Conservation (phyloP, 2,888 invertebrate genomes). For the Theretra japonica region DNA sequence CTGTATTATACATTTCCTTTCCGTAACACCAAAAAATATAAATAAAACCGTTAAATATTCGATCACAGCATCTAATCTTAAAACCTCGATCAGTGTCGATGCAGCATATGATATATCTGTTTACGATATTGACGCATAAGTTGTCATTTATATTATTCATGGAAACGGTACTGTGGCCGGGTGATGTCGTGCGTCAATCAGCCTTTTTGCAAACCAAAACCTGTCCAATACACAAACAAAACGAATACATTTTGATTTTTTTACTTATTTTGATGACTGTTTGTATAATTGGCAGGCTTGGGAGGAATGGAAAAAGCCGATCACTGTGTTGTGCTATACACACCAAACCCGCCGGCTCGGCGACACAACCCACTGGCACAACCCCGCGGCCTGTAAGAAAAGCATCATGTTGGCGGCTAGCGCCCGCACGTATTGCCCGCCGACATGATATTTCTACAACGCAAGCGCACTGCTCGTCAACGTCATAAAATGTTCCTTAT, state of each 20-base stretch:
- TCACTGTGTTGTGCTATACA: no score
- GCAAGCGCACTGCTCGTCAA: no score
- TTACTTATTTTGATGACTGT: not conserved
- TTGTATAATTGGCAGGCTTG: no score
- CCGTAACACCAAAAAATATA: not conserved
- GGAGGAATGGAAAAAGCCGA: no score
- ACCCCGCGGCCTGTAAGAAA: no score
- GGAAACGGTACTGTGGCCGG: conserved; percentile 38
- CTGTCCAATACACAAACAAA: conserved; percentile 9
- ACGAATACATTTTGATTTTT: not conserved
- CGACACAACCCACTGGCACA: no score
- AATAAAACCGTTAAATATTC: not conserved
- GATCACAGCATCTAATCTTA: not conserved
- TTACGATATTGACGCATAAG: conserved; percentile 14
- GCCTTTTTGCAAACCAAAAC: conserved; percentile 54
- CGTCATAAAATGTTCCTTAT: no score
- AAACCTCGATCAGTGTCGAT: not conserved
- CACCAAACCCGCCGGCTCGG: no score
- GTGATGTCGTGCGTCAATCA: conserved; percentile 50
- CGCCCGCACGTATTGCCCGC: no score
- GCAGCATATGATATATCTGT: conserved; percentile 3
- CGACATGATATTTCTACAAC: no score
- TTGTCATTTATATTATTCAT: conserved; percentile 40
- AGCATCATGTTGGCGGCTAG: no score
- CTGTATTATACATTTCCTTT: no score